A percentile compares a stretch with the other conserved stretches of the same genome.
phyloP scores from a whole-genome alignment of 2,797 vertebrate genomes.

The Enteromius paludinosus region DNA sequence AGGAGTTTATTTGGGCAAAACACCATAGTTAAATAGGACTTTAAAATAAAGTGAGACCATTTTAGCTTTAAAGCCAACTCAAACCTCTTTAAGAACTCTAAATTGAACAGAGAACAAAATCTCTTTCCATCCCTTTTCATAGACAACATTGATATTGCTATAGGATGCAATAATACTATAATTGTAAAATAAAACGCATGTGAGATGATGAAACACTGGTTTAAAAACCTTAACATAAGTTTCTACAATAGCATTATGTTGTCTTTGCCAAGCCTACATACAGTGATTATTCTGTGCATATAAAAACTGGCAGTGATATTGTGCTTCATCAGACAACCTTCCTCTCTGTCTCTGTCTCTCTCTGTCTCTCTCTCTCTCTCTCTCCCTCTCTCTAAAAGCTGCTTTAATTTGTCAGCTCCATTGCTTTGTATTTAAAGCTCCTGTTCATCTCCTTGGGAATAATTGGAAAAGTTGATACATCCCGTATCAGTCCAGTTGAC shows the following conservation, averaged over 20 bases:
- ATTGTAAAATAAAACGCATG: background rate
- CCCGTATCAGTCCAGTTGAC: slow-evolving; percentile 14
- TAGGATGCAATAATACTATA: background rate
- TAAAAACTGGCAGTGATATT: slow-evolving; percentile 14
- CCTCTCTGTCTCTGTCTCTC: background rate
- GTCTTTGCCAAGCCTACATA: slow-evolving; percentile 4
- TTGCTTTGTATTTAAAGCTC: slow-evolving; percentile 38
- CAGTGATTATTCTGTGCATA: slow-evolving; percentile 16
- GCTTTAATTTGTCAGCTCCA: slow-evolving; percentile 16
- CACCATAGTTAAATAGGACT: background rate
- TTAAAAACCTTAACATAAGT: background rate
- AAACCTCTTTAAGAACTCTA: background rate
- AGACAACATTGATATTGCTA: background rate
- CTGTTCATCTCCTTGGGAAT: slow-evolving; percentile 8
- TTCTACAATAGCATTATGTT: slow-evolving; percentile 1
- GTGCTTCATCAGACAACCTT: slow-evolving; percentile 11
- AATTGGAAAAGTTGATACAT: slow-evolving; percentile 14
- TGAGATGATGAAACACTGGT: background rate
- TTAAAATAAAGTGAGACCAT: background rate
- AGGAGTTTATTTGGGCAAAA: background rate
- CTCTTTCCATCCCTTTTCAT: background rate
- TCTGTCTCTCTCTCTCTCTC: background rate
- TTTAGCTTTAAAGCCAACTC: background rate
- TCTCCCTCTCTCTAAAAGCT: background rate
- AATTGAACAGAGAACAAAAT: background rate